These are phyloP conservation scores for Morone chrysops DNA, from an alignment of 2,113 vertebrate species.

Conservation along the genomic window DNA sequence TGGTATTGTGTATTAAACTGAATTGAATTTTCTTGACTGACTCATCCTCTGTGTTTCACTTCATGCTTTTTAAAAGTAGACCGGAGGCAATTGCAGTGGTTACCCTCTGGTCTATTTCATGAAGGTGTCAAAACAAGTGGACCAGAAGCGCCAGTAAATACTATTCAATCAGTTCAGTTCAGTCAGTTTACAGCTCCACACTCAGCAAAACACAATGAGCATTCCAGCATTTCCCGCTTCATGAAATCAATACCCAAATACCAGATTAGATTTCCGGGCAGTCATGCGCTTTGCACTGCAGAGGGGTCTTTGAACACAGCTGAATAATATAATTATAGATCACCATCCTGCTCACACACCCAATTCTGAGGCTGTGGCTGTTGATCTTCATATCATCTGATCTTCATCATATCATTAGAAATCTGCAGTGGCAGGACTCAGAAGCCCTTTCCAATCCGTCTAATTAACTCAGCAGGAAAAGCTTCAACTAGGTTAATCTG, in stretches of 20 bases:
- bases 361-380: constrained; percentile 9
- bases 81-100: constrained; percentile 6
- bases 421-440: constrained; percentile 39
- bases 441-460: constrained; percentile 49
- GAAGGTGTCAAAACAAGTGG: constrained; percentile 15
- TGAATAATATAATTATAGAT: constrained; percentile 56
- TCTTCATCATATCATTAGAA: constrained; percentile 58
- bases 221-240: neutral
- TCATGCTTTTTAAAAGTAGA: constrained; percentile 15
- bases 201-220: neutral
- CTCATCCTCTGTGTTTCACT: neutral
- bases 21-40: neutral
- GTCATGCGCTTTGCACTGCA: constrained; percentile 26
- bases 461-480: constrained; percentile 64
- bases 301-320: constrained; percentile 34
- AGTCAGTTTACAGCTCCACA: constrained; percentile 11
- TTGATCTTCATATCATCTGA: constrained; percentile 53
- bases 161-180: constrained; percentile 14
- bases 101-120: constrained; percentile 16
- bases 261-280: constrained; percentile 31
- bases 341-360: neutral
- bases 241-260: constrained; percentile 46
- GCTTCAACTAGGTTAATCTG: constrained; percentile 65
- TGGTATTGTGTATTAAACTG: neutral
- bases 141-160: constrained; percentile 8